Percentiles rank a stretch among this genome's conserved stretches.
These are phyloP conservation scores for Thalassoma bifasciatum DNA, from an alignment of 2,113 vertebrate genomes.

Conservation along the genomic window DNA sequence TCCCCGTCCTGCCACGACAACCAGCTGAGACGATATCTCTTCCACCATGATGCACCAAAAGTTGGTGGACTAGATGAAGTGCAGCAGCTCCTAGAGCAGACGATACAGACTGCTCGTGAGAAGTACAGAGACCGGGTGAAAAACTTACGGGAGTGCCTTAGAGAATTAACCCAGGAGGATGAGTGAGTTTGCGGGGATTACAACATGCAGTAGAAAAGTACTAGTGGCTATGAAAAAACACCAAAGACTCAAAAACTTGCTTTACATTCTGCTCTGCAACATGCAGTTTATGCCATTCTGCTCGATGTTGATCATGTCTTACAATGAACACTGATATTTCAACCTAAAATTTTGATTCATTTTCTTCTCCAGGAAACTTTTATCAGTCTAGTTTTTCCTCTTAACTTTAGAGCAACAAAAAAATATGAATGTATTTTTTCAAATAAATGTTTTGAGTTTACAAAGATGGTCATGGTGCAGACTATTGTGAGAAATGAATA, in stretches of 20 bases:
- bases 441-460: background rate
- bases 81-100: slow-evolving; percentile 41
- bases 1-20: slow-evolving; percentile 52
- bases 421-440: background rate
- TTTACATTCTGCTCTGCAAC: background rate
- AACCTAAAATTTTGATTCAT: background rate
- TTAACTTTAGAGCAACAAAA: too few species aligned
- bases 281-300: background rate
- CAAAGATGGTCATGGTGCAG: background rate
- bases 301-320: background rate
- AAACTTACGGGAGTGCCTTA: slow-evolving; percentile 74
- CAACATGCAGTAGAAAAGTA: too few species aligned
- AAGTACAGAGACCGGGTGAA: slow-evolving; percentile 38
- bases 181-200: slow-evolving; percentile 19
- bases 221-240: too few species aligned
- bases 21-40: slow-evolving; percentile 57
- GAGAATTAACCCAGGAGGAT: slow-evolving; percentile 70
- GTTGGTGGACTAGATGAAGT: slow-evolving; percentile 47
- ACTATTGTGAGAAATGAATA: background rate
- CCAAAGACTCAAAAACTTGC: too few species aligned
- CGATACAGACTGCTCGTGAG: background rate
- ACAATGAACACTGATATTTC: background rate
- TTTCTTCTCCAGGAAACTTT: background rate
- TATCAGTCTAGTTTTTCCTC: too few species aligned
- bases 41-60: slow-evolving; percentile 16